Conservation (phyloP, 1,140 invertebrate genomes). For the Proctacanthus coquilletti region DNA sequence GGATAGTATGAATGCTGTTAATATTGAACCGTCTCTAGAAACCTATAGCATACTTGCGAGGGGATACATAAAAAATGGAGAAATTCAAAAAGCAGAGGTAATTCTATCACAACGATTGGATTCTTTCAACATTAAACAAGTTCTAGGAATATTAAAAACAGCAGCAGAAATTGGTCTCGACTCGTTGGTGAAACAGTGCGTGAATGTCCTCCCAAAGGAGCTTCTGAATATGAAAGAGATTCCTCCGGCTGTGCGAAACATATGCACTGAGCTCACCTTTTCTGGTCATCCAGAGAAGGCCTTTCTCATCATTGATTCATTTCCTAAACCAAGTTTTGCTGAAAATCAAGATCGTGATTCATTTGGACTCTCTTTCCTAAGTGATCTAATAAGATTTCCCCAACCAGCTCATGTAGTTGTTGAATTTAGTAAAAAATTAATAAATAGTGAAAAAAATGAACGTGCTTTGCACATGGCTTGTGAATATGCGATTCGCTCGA, state of each 20-base stretch:
- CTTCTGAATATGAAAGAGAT: constrained; percentile 13
- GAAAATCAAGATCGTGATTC: constrained; percentile 21
- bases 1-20: constrained; percentile 27
- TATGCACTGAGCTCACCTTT: constrained; percentile 19
- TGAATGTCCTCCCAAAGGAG: constrained; percentile 14
- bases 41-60: constrained; percentile 35
- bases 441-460: constrained; percentile 14
- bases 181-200: constrained; percentile 12
- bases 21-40: constrained; percentile 14
- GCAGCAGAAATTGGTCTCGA: not conserved
- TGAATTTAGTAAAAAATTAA: constrained; percentile 13
- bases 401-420: constrained; percentile 10
- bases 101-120: constrained; percentile 10
- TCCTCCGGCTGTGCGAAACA: constrained; percentile 11
- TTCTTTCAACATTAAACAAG: constrained; percentile 12
- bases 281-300: constrained; percentile 8
- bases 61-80: constrained; percentile 33
- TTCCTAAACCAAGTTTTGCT: constrained; percentile 16
- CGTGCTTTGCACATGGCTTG: constrained; percentile 18
- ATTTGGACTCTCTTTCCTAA: constrained; percentile 14
- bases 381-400: constrained; percentile 15
- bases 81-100: constrained; percentile 12
- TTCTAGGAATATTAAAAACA: constrained; percentile 10
- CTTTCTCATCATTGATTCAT: constrained; percentile 10
- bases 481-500: constrained; percentile 18